Percentiles rank a stretch among this genome's conserved stretches.
Evolutionary conservation across 2,113 vertebrate genomes (phyloP).

Genomic region (Dunckerocampus dactyliophorus): DNA sequence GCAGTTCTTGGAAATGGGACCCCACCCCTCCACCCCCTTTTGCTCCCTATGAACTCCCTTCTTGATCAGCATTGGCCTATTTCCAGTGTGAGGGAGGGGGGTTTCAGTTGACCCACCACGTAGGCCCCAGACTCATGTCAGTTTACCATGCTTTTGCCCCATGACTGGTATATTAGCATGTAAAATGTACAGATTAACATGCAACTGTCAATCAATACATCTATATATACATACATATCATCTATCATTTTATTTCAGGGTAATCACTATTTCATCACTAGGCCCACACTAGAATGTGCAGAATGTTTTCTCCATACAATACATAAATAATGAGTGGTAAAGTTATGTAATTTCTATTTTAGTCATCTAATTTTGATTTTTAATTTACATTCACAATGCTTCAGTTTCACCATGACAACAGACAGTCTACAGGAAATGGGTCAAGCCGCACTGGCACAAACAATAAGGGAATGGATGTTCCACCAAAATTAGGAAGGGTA

Average conservation of each 20-base stretch:
- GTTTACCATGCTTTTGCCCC: conserved; percentile 10
- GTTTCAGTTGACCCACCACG: background rate
- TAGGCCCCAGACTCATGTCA: background rate
- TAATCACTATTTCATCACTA: background rate
- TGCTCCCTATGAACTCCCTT: conserved; percentile 22
- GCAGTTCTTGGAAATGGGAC: conserved; percentile 47
- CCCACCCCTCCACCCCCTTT: conserved; percentile 26
- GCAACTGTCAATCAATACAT: background rate
- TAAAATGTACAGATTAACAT: background rate
- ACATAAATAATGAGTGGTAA: background rate
- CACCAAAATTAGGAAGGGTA: background rate
- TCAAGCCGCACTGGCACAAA: conserved; percentile 35
- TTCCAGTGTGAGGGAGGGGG: conserved; percentile 35
- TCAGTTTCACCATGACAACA: conserved; percentile 44
- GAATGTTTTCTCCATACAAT: background rate
- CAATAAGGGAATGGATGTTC: conserved; percentile 6
- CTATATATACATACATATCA: background rate
- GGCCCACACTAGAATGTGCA: background rate
- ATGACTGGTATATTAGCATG: background rate
- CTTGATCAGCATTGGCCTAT: conserved; percentile 24
- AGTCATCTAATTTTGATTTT: background rate
- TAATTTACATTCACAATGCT: conserved; percentile 20
- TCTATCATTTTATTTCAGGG: too few species aligned
- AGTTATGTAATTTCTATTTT: background rate
- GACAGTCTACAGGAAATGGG: conserved; percentile 48